Base-by-base conservation (phyloP, 2,113 vertebrate genomes). In the Tragelaphus scriptus region DNA sequence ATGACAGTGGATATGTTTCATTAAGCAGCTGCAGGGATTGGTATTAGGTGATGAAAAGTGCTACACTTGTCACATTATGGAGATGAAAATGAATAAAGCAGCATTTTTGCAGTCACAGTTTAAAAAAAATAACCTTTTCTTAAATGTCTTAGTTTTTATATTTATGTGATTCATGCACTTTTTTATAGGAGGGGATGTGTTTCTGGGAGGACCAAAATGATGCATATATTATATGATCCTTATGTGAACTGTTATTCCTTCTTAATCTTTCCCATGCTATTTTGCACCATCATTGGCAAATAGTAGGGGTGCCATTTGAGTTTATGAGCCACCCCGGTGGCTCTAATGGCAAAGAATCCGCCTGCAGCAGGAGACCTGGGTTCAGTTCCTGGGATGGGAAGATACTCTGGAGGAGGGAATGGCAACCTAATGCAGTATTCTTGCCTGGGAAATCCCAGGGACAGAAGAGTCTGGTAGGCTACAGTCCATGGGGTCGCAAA, bases 41-140 rank as follows among this genome's bases (percentile, higher is more conserved):
- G 28, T 84, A 91, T 40, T 58, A 77, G 30, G 23, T 51, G 12
- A 32, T 68, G 44, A 85, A 97, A 96, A 80, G 21, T 75, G n/a
- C 10, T 65, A 53, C 2, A 28, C 82, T 85, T 97, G 44, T 61
- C 21, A 79, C 63, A 6, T 63, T 32, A 88, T 58, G 16, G 95
- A 89, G 55, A 85, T 51, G 44, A 51, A 96, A 97, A 82, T 75
- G 56, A 96, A 81, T 58, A 96, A 51, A 63, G 51, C 58, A 88
- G 44, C 25, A 95, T 65, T 58, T 96, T 81, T 59, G 19, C 56
- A 95, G 19, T 68, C 30, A 16, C 3, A 58, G 49, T 26, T 12
- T 12, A 49, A 91, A 87, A 61, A 59, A 44, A 44, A 84, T 26
- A 71, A 5, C 17, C 0, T 81, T 56, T 21, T 58, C 53, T 9